Base-by-base conservation (phyloP, 2,797 vertebrate genomes). In the Enteromius argenteus region DNA sequence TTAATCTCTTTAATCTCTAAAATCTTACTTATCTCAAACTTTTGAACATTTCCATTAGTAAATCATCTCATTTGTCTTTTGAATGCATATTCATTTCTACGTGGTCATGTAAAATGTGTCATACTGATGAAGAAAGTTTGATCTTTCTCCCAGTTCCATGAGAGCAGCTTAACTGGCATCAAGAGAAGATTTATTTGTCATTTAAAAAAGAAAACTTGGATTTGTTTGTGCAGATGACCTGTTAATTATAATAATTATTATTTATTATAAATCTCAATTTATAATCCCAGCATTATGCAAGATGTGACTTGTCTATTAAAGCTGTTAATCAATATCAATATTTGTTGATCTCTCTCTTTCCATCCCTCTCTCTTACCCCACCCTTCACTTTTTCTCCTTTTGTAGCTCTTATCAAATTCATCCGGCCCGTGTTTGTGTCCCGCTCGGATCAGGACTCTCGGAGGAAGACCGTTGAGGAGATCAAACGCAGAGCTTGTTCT, bases 381-480 rank as follows among this genome's bases (percentile, higher is more conserved):
- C 8, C 56, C 23, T 46, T 64, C 15, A 13, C 23, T 66, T 5
- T 21, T 32, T 79, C 58, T 83, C 80, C 76, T 11, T 71, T 76
- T 88, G 44, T 89, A 99, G 98, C 98, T 87, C 93, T 99, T 87
- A 99, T 99, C 76, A 97, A 96, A 90, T 99, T 94, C 88, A 99
- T 99, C 89, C 96, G 96, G 79, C 98, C 98, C 0, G 97, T 99
- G 72, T 99, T 99, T 76, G 98, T 99, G 8, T 99, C 97, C 8
- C 95, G 98, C 58, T 97, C 96, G 5, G 97, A 99, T 93, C 98
- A 98, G 90, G 94, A 99, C 91, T 99, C 98, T 42, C 96, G 98
- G 51, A 96, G 96, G 91, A 99, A 96, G 91, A 99, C 98, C 0
- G 98, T 99, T 81, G 98, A 99, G 88, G 98, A 99, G 92, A 99